These are phyloP conservation scores for Leucania comma DNA, from an alignment of 2,888 invertebrate species.

Conservation along the genomic window DNA sequence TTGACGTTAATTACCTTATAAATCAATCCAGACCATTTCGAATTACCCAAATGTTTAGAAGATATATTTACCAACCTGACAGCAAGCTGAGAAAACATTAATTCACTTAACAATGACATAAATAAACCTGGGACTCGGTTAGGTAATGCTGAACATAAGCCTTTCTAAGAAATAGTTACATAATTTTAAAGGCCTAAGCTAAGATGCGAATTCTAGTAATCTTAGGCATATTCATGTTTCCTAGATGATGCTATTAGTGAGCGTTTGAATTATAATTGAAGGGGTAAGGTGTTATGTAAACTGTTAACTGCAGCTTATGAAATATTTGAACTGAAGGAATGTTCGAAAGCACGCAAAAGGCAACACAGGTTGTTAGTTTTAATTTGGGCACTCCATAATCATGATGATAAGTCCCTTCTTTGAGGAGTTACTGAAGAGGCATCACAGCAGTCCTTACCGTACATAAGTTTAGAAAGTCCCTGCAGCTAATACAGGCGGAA, in stretches of 20 bases:
- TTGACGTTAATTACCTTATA: conserved; percentile 46
- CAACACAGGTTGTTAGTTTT: too few species aligned
- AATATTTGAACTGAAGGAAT: neutral
- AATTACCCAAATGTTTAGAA: conserved; percentile 55
- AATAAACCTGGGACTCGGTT: conserved; percentile 57
- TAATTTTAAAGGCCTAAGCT: conserved; percentile 51
- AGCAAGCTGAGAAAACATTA: conserved; percentile 62
- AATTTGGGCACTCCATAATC: too few species aligned
- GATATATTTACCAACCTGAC: conserved; percentile 55
- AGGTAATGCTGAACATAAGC: conserved; percentile 61
- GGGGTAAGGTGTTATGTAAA: conserved; percentile 22
- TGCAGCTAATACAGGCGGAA: too few species aligned
- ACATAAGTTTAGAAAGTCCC: too few species aligned
- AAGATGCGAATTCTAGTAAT: conserved; percentile 60
- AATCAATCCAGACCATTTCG: conserved; percentile 48
- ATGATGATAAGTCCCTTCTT: too few species aligned
- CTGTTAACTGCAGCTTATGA: neutral
- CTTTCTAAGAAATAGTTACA: conserved; percentile 59
- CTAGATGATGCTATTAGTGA: conserved; percentile 49
- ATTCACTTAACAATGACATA: conserved; percentile 67
- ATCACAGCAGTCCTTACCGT: too few species aligned
- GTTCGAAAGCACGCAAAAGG: too few species aligned
- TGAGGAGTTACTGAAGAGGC: too few species aligned
- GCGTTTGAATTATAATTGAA: conserved; percentile 34
- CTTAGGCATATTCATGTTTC: conserved; percentile 56